phyloP scores from a whole-genome alignment of 2,888 invertebrate species.

The Gnatocerus cornutus region DNA sequence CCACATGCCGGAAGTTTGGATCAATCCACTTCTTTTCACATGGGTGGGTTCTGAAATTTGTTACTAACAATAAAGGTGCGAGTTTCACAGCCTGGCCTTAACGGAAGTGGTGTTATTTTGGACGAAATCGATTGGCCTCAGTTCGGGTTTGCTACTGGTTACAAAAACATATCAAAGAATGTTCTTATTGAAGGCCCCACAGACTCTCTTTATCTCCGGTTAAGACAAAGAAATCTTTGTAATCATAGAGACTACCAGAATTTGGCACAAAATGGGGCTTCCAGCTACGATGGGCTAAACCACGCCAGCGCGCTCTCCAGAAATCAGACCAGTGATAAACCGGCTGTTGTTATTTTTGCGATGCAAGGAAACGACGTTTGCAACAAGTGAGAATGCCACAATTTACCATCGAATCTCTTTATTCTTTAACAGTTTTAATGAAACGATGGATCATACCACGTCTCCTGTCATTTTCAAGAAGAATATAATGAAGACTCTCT shows the following conservation, averaged over 20 bases:
- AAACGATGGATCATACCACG: conserved; percentile 71
- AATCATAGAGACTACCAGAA: conserved; percentile 73
- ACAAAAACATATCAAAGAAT: conserved; percentile 61
- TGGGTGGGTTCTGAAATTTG: conserved; percentile 54
- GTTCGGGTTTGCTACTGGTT: conserved; percentile 70
- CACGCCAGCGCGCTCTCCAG: conserved; percentile 65
- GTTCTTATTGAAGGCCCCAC: conserved; percentile 58
- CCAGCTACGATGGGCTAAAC: conserved; percentile 57
- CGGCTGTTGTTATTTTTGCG: conserved; percentile 69
- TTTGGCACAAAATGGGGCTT: conserved; percentile 70
- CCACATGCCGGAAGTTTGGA: conserved; percentile 71
- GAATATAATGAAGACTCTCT: conserved; percentile 59
- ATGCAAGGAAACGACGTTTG: conserved; percentile 74
- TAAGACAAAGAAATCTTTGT: conserved; percentile 70
- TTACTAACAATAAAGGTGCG: not conserved
- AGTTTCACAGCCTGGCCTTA: conserved; percentile 56
- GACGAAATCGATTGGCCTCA: conserved; percentile 74
- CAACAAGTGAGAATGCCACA: conserved; percentile 65
- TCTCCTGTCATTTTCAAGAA: conserved; percentile 63
- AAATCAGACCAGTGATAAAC: conserved; percentile 67
- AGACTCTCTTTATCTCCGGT: conserved; percentile 64
- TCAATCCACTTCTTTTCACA: conserved; percentile 66
- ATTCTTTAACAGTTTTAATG: conserved; percentile 63
- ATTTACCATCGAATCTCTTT: not conserved
- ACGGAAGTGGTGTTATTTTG: conserved; percentile 67